Evolutionary conservation across 2,797 vertebrate species (phyloP).

Genomic region (Syndactyla subalaris): DNA sequence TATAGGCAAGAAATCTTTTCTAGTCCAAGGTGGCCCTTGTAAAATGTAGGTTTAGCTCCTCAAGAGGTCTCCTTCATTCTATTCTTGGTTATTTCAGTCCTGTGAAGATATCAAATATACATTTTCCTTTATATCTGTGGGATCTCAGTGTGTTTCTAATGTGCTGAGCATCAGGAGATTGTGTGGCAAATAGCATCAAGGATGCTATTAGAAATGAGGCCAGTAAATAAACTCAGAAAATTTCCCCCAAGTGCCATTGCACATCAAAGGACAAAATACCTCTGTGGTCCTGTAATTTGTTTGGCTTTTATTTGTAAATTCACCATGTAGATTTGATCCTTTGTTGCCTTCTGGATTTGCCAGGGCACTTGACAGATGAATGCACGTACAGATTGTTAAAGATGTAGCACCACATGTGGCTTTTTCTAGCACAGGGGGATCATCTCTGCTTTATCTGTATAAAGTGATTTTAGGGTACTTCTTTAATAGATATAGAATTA

Average conservation of each 20-base stretch:
- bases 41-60: neutral
- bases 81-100: neutral
- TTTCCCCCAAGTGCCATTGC: neutral
- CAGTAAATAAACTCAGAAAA: neutral
- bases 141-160: neutral
- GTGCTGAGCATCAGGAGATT: neutral
- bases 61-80: neutral
- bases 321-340: neutral
- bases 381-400: neutral
- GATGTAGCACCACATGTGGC: neutral
- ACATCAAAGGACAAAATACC: neutral
- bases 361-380: neutral
- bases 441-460: constrained; percentile 31
- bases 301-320: constrained; percentile 37
- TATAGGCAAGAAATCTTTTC: neutral
- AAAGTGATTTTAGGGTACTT: constrained; percentile 18
- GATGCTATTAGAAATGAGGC: neutral
- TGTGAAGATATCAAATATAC: neutral
- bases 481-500: constrained; percentile 23
- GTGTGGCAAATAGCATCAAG: neutral
- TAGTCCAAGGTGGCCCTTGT: neutral
- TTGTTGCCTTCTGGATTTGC: constrained; percentile 24
- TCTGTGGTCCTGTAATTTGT: neutral
- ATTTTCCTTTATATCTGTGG: neutral
- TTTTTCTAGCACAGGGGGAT: neutral